Percentiles rank a stretch among this genome's conserved stretches.
phyloP scores from a whole-genome alignment of 2,797 vertebrate genomes.

The Moxostoma hubbsi region DNA sequence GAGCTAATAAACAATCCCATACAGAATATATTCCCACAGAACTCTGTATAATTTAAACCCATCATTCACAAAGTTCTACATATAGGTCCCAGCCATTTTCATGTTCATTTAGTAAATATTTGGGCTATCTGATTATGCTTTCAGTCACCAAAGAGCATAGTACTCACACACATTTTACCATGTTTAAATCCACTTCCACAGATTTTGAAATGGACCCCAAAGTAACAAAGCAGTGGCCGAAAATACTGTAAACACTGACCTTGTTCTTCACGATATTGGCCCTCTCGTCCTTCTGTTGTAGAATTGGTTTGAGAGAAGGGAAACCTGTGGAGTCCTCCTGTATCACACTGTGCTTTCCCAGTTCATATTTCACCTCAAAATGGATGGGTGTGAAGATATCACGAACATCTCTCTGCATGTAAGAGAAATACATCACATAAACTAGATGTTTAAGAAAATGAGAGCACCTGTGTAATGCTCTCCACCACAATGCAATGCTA shows the following conservation, averaged over 20 bases:
- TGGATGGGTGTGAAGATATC: slow-evolving; percentile 89
- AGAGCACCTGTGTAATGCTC: background rate
- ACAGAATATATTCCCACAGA: no score
- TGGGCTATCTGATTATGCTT: no score
- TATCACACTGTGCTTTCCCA: slow-evolving; percentile 74
- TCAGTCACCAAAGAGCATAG: no score
- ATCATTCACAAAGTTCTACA: no score
- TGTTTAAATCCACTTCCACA: no score
- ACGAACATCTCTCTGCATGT: slow-evolving; percentile 87
- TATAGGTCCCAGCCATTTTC: no score
- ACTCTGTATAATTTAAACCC: no score
- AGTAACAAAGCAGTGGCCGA: background rate
- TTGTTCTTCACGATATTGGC: slow-evolving; percentile 79
- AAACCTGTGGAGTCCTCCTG: slow-evolving; percentile 71
- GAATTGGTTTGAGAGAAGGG: slow-evolving; percentile 84
- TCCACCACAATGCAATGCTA: no score
- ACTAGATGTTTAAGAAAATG: background rate
- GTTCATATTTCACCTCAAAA: slow-evolving; percentile 84
- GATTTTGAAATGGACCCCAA: background rate
- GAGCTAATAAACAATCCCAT: background rate
- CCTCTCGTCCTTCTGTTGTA: slow-evolving; percentile 82
- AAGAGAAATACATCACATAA: slow-evolving; percentile 63
- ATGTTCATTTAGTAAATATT: no score
- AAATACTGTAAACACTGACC: slow-evolving; percentile 68
- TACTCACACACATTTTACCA: no score